These are phyloP conservation scores for Prunella fulvescens DNA, from an alignment of 2,113 vertebrate species.

Conservation along the genomic window DNA sequence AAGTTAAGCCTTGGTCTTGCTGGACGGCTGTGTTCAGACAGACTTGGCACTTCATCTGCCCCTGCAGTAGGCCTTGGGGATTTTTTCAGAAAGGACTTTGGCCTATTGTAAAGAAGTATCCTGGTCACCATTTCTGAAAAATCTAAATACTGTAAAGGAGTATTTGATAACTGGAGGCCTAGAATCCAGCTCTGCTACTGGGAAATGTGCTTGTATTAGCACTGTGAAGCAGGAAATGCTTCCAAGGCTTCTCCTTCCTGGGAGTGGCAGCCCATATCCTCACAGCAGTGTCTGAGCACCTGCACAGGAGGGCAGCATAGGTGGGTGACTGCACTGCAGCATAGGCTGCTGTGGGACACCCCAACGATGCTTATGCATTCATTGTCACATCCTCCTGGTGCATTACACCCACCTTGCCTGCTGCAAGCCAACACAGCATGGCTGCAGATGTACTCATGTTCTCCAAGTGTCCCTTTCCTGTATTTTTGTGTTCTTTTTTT, in stretches of 20 bases:
- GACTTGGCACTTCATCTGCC: background rate
- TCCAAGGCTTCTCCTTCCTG: background rate
- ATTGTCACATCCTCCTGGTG: background rate
- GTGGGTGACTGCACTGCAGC: background rate
- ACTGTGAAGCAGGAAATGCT: background rate
- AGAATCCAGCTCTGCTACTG: background rate
- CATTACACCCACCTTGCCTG: background rate
- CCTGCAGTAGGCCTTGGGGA: accelerated
- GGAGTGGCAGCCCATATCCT: background rate
- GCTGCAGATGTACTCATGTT: background rate
- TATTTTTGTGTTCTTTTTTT: background rate
- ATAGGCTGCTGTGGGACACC: background rate
- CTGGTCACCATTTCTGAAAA: background rate
- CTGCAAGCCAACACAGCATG: background rate
- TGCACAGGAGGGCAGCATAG: accelerated
- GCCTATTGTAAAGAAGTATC: background rate
- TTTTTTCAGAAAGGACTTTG: background rate
- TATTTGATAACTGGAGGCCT: background rate
- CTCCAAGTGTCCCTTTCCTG: background rate
- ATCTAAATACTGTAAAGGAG: background rate
- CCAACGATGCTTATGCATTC: accelerated
- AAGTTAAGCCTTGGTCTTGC: background rate
- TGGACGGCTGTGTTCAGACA: background rate
- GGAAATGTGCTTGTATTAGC: background rate
- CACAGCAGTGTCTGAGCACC: accelerated